A percentile compares a stretch with the other conserved stretches of the same genome.
These are phyloP conservation scores for Atta colombica DNA, from an alignment of 1,140 invertebrate species.

Conservation along the genomic window DNA sequence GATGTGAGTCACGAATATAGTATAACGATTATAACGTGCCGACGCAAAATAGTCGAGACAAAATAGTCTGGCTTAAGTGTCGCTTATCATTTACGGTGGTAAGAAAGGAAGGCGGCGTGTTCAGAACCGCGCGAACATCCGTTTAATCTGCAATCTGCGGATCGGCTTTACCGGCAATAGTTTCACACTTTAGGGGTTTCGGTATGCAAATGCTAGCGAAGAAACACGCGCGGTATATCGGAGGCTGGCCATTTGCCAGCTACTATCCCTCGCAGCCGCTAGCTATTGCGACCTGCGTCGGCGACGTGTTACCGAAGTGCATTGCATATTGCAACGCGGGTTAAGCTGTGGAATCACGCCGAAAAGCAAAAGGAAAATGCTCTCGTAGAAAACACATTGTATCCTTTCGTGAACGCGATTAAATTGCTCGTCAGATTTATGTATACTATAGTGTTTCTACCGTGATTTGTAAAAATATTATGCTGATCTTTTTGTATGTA, in stretches of 20 bases:
- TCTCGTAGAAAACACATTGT: background rate
- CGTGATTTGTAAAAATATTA: background rate
- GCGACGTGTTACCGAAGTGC: conserved; percentile 64
- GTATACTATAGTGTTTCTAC: background rate
- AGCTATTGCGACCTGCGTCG: conserved; percentile 57
- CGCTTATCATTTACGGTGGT: conserved; percentile 47
- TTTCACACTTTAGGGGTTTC: conserved; percentile 81
- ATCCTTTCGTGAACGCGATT: conserved; percentile 14
- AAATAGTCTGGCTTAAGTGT: conserved; percentile 39
- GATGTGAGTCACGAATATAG: background rate
- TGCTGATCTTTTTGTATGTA: background rate
- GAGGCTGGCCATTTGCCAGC: conserved; percentile 80
- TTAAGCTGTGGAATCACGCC: conserved; percentile 47
- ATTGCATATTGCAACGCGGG: conserved; percentile 62
- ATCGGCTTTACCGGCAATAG: conserved; percentile 80
- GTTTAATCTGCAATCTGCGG: conserved; percentile 80
- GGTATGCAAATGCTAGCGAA: conserved; percentile 80
- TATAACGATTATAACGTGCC: conserved; percentile 21
- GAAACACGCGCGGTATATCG: conserved; percentile 80
- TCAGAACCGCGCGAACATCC: conserved; percentile 68
- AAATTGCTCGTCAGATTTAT: conserved; percentile 31
- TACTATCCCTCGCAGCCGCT: conserved; percentile 70
- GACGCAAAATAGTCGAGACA: conserved; percentile 6
- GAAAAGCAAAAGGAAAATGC: conserved; percentile 38
- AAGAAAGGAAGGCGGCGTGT: conserved; percentile 23